Evolutionary conservation across 2,797 vertebrate species (phyloP), one percentile per base, ranked within the genome.

Genomic region (Coracias cyanogaster): DNA sequence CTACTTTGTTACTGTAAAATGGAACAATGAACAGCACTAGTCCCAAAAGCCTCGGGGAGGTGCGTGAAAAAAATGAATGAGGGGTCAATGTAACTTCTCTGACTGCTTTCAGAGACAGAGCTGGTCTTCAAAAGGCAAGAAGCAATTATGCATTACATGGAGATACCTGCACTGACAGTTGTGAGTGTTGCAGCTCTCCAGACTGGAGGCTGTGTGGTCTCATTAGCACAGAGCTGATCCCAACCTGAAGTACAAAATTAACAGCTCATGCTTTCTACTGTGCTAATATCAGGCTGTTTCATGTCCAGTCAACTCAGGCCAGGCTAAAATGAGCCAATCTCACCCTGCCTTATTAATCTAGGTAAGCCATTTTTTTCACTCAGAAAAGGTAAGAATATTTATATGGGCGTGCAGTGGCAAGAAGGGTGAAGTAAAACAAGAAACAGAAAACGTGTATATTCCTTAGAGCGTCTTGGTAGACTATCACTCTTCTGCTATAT

Each of bases 391-490:
- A 12, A 28, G 9, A 31, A 6, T 73, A 57, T 66, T 60, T 81
- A 24, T 28, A 28, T 0, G 13, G 6, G 28, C 1, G 2, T 37
- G 37, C 37, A 6, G 12, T 14, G 24, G 4, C 20, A 16, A 14
- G 43, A 45, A 37, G 37, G 37, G 37, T 37, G 37, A 37, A 37
- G 37, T 37, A 37, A 37, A 37, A 37, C 37, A 37, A 37, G 37
- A 37, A 37, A 37, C 37, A 37, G 37, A 37, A 10, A 37, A 37
- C 37, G 12, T 37, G 37, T 37, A 37, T 37, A 37, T 37, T 37
- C 37, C 29, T 61, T 76, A 26, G 10, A 52, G 7, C 28, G 4
- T 35, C 24, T 26, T 54, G 5, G 21, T n/a, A 55, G 46, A 11
- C 7, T 73, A 1, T 43, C 2, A 1, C 7, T 72, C 11, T 82